These are phyloP conservation scores for Drosophila flavopinicola DNA, from an alignment of 2,888 invertebrate species.

Conservation along the genomic window DNA sequence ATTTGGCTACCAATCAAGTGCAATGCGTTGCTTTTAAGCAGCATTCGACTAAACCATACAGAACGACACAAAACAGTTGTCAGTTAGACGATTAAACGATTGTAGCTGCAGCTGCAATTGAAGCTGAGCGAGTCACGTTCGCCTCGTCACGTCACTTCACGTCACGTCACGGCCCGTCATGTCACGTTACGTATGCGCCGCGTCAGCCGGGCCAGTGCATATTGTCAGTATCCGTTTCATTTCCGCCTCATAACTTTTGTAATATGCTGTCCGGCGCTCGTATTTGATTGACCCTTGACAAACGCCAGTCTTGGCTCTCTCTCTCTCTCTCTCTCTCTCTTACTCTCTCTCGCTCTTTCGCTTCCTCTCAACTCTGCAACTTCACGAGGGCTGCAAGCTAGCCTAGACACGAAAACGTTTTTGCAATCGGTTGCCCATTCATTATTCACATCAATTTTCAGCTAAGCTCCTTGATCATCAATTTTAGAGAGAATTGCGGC, in stretches of 20 bases:
- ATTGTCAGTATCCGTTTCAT: constrained; percentile 70
- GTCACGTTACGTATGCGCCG: constrained; percentile 33
- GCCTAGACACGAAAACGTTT: no score
- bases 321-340: not conserved
- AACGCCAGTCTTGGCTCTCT: constrained; percentile 1
- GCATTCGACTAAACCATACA: no score
- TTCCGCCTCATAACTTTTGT: constrained; percentile 76
- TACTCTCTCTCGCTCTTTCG: no score
- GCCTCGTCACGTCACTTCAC: constrained; percentile 12
- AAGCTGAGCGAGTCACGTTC: not conserved
- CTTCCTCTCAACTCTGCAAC: constrained; percentile 5
- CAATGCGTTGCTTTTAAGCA: constrained; percentile 15
- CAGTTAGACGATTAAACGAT: no score
- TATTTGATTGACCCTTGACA: constrained; percentile 37
- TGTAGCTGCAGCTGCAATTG: constrained; percentile 29
- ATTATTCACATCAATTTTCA: no score
- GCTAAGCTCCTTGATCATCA: no score
- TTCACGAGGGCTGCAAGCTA: constrained; percentile 9
- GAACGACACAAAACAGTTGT: constrained; percentile 27
- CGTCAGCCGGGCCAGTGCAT: constrained; percentile 32
- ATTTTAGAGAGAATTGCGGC: no score
- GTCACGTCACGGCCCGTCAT: constrained; percentile 9
- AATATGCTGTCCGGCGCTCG: constrained; percentile 39
- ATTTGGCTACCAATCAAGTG: constrained; percentile 13
- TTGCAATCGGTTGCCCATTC: no score